These are phyloP conservation scores for Drosophila sucinea DNA, from an alignment of 1,140 invertebrate genomes.

Conservation along the genomic window DNA sequence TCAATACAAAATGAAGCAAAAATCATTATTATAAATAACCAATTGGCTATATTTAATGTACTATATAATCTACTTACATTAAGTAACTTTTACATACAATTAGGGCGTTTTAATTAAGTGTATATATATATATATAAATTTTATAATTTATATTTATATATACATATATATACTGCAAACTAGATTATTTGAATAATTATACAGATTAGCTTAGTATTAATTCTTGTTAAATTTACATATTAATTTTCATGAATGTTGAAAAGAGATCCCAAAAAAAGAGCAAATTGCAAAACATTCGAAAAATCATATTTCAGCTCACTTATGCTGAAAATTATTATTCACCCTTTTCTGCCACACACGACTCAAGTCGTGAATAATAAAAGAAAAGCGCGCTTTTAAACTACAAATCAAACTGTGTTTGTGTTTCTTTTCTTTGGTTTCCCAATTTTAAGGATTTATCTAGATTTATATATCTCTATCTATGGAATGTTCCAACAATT, in stretches of 20 bases:
- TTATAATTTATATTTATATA: not conserved
- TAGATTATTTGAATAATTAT: slow-evolving; percentile 31
- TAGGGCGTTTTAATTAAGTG: slow-evolving; percentile 25
- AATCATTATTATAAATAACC: slow-evolving; percentile 31
- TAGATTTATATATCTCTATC: too few species aligned
- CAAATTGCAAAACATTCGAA: slow-evolving; percentile 55
- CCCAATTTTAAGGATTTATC: not conserved
- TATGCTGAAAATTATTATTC: slow-evolving; percentile 30
- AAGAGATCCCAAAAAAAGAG: slow-evolving; percentile 34
- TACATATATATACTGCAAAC: slow-evolving; percentile 2
- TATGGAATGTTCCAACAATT: slow-evolving; percentile 17
- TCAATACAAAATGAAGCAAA: not conserved
- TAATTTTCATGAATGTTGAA: slow-evolving; percentile 66
- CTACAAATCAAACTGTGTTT: slow-evolving; percentile 29
- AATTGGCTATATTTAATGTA: slow-evolving; percentile 48
- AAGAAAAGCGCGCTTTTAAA: slow-evolving; percentile 30
- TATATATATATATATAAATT: slow-evolving; percentile 1
- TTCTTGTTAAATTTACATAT: slow-evolving; percentile 63
- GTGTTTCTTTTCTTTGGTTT: not conserved
- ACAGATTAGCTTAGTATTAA: slow-evolving; percentile 39
- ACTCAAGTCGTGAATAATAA: slow-evolving; percentile 24
- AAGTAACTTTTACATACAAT: slow-evolving; percentile 22
- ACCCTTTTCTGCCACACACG: slow-evolving; percentile 33
- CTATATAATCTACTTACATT: slow-evolving; percentile 24
- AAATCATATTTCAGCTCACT: slow-evolving; percentile 26